A percentile compares a stretch with the other conserved stretches of the same genome.
Evolutionary conservation across 2,888 invertebrate species (phyloP).

Genomic region (Endomychus coccineus): DNA sequence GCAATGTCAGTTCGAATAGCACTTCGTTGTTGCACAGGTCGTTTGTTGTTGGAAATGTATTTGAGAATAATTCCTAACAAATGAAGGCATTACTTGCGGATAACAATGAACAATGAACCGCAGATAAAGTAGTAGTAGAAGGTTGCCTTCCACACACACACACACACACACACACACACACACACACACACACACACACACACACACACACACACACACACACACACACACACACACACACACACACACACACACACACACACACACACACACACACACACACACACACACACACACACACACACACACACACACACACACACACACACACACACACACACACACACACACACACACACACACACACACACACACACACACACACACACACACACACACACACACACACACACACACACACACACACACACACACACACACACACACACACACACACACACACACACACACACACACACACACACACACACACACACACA

Average conservation of each 20-base stretch:
- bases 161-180: conserved; percentile 1
- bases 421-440: conserved; percentile 1
- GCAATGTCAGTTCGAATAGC: too few species aligned
- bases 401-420: conserved; percentile 1
- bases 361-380: conserved; percentile 1
- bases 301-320: conserved; percentile 1
- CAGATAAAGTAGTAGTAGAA: too few species aligned
- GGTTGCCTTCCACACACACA: too few species aligned
- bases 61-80: too few species aligned
- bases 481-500: conserved; percentile 1
- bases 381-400: conserved; percentile 1
- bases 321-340: conserved; percentile 1
- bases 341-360: conserved; percentile 1
- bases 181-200: conserved; percentile 1
- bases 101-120: too few species aligned
- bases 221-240: conserved; percentile 1
- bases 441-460: conserved; percentile 1
- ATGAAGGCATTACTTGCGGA: too few species aligned
- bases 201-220: conserved; percentile 1
- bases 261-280: conserved; percentile 1
- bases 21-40: too few species aligned
- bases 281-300: conserved; percentile 1
- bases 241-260: conserved; percentile 1
- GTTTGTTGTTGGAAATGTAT: too few species aligned
- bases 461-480: conserved; percentile 1